phyloP scores from a whole-genome alignment of 2,113 vertebrate genomes.

The Perca flavescens region DNA sequence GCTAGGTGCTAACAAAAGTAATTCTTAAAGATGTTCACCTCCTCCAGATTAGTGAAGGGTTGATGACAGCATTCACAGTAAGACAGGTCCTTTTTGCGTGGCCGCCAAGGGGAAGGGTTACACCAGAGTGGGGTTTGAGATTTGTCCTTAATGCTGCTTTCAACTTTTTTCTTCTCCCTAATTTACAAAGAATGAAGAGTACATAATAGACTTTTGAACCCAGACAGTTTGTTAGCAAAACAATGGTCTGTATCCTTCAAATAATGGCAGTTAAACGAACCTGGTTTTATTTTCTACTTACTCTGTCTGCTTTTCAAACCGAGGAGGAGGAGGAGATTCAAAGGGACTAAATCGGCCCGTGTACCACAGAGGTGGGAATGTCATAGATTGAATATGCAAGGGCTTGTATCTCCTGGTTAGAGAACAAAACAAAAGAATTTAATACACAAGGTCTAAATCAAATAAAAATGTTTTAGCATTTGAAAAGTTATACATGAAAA shows the following conservation, averaged over 20 bases:
- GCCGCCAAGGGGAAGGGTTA: constrained; percentile 62
- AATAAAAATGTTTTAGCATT: neutral
- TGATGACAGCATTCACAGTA: constrained; percentile 91
- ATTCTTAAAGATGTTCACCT: constrained; percentile 72
- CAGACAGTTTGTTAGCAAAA: neutral
- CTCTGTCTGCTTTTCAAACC: constrained; percentile 49
- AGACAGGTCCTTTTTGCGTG: constrained; percentile 80
- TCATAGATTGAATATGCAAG: constrained; percentile 86
- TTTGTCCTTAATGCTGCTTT: constrained; percentile 47
- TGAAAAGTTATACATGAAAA: neutral
- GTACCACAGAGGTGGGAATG: constrained; percentile 87
- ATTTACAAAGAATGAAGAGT: neutral
- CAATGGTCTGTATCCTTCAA: neutral
- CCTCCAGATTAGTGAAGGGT: constrained; percentile 83
- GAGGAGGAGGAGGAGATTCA: constrained; percentile 76
- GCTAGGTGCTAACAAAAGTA: fast-evolving
- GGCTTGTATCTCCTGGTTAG: constrained; percentile 88
- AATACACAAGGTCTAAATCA: neutral
- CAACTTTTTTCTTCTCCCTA: constrained; percentile 65
- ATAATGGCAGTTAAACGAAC: constrained; percentile 45
- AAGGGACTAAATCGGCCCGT: constrained; percentile 86
- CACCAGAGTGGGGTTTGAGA: constrained; percentile 21
- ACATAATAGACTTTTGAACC: neutral
- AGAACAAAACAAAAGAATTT: constrained; percentile 30
- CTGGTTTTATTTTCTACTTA: constrained; percentile 56